Evolutionary conservation across 2,888 invertebrate genomes (phyloP), one percentile per base, ranked within the genome.

Genomic region (Chamaedrilus cognettii): DNA sequence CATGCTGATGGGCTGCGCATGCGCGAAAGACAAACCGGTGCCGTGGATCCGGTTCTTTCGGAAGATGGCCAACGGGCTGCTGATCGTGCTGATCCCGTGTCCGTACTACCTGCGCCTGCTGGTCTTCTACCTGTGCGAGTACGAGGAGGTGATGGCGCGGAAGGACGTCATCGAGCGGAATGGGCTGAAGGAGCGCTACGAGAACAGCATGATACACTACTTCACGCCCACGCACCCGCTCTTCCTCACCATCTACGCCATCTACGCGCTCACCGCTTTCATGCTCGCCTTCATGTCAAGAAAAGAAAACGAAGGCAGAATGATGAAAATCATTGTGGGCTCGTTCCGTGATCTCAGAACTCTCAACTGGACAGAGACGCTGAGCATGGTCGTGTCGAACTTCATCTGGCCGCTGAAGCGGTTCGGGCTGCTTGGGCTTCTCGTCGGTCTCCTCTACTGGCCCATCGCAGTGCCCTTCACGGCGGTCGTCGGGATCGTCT

Each of bases 81-180:
- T 79, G 35, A 60, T 82, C 3, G 58, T 80, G 2, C 23, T 80
- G 1, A 65, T 81, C 1, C 82, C 82, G 0, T 34, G 77, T 5
- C 81, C 81, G 0, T 81, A 76, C 67, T 82, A 81, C 70, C 58
- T 78, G 7, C 70, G 82, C 1, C 69, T 80, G 4, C 66, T 78
- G n/a, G 74, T 82, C 50, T 82, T 78, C 71, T 82, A 80, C 68
- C 70, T 69, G 23, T 81, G 75, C 60, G 82, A 82, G 69, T 65
- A 77, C 28, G 72, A 77, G 2, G 80, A 81, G 68, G 69, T 81
- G 23, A 34, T 42, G 3, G 30, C 67, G 1, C 67, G 81, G n/a
- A 69, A 75, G 31, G 26, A 56, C 1, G 68, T 77, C 3, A 67
- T 77, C n/a, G 49, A 58, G 0, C 35, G 60, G 3, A 63, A 77